phyloP scores from a whole-genome alignment of 2,113 vertebrate genomes.

The Neolamprologus tretocephalus region DNA sequence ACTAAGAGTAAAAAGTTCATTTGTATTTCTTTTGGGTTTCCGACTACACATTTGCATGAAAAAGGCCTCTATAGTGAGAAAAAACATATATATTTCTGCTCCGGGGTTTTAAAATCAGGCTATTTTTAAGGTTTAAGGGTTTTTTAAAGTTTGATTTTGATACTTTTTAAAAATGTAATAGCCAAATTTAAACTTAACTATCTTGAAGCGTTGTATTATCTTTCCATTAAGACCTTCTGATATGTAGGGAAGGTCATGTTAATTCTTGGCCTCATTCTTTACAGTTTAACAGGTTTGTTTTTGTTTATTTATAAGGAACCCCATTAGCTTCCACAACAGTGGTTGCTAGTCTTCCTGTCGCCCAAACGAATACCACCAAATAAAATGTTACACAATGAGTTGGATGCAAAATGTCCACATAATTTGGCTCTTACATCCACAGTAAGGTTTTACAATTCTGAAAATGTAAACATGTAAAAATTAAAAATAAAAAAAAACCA shows the following conservation, averaged over 20 bases:
- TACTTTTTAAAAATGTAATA: neutral
- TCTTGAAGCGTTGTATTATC: neutral
- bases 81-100: neutral
- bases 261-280: neutral
- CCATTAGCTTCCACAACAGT: too few species aligned
- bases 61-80: neutral
- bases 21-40: neutral
- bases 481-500: too few species aligned
- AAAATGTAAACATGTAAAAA: too few species aligned
- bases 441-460: too few species aligned
- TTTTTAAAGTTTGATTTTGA: neutral
- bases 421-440: too few species aligned
- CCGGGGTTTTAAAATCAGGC: rapidly evolving
- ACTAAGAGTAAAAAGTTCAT: neutral
- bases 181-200: neutral
- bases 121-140: neutral
- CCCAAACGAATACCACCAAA: too few species aligned
- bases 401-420: too few species aligned
- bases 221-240: neutral
- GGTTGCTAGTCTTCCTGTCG: too few species aligned
- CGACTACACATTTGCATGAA: neutral
- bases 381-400: too few species aligned
- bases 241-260: neutral
- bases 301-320: too few species aligned
- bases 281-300: neutral